Base-by-base conservation (phyloP, 2,888 invertebrate species). In the Orchestes rusci region DNA sequence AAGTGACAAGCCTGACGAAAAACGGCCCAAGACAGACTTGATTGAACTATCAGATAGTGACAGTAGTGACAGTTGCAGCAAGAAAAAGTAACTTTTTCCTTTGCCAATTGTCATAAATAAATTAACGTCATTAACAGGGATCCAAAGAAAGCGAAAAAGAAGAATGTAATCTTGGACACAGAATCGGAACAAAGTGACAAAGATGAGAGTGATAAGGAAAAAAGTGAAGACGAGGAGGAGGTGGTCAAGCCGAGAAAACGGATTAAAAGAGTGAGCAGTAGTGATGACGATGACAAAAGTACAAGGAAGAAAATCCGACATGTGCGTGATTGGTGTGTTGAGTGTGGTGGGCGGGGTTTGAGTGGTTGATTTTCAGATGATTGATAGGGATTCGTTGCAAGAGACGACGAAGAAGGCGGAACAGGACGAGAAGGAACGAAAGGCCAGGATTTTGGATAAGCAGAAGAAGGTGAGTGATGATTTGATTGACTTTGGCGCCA, bases 341-440 rank as follows among this genome's bases (percentile, higher is more conserved):
- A 23, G 10, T 30, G 30, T 30, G 7, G 7, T 23, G 10, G 23
- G 5, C 5, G 10, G 23, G 10, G 23, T 23, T 23, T 23, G 7
- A 23, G 10, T 23, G 10, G 12, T 36, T 41, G 12, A 31, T 39
- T 54, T 50, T 16, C 49, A 64, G 64, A 64, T 73, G 32, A 59
- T 76, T 43, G 73, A 71, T 53, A 72, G 73, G 57, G 80, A 80
- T 56, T 79, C 84, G 56, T 69, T 89, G 39, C 80, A 84, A 45
- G 81, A 85, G 55, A 80, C 82, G 33, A 97, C 97, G 0, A 86
- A 86, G 64, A 80, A 80, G 61, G 97, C 97, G 0, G 90, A 90
- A 28, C 81, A 84, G 50, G 84, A 87, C 51, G 99, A 99, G 65
- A 84, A 84, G 56, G 91, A 93, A 59, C 76, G 97, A 20, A 79